Evolutionary conservation across 92 coral and sea anemone genomes (phyloP).

Genomic region (Zoanthus sansibaricus): DNA sequence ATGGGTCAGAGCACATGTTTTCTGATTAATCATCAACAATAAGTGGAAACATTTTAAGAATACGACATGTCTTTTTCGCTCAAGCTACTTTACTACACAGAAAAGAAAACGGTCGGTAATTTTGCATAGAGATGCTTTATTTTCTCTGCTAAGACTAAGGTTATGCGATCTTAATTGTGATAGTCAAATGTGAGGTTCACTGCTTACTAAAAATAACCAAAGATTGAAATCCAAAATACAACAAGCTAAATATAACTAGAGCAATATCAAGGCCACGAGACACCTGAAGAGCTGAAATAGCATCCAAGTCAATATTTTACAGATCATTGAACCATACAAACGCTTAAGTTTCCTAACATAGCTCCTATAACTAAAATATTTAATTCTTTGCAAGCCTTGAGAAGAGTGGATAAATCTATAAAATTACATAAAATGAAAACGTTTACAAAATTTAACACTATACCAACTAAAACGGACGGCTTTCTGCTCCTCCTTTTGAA

Average conservation of each 20-base stretch:
- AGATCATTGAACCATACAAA: not conserved
- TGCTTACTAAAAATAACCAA: constrained; percentile 33
- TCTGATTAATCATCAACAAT: too few species aligned
- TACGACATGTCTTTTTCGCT: too few species aligned
- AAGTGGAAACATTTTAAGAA: too few species aligned
- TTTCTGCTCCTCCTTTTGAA: too few species aligned
- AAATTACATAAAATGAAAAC: too few species aligned
- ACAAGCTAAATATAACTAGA: constrained; percentile 19
- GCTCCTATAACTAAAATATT: not conserved
- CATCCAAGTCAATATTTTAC: constrained; percentile 14
- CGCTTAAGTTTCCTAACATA: not conserved
- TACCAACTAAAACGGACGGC: too few species aligned
- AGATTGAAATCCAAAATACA: not conserved
- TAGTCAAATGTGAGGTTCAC: not conserved
- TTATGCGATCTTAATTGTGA: not conserved
- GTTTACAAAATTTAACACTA: too few species aligned
- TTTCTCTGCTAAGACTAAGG: not conserved
- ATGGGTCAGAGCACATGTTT: not conserved
- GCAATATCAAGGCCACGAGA: constrained; percentile 37
- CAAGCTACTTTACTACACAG: not conserved
- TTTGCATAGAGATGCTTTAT: not conserved
- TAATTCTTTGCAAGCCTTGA: too few species aligned
- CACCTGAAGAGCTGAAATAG: constrained; percentile 22
- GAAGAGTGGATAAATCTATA: too few species aligned
- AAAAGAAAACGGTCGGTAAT: not conserved